phyloP scores from a whole-genome alignment of 2,113 vertebrate species.

The Hyaena hyaena region DNA sequence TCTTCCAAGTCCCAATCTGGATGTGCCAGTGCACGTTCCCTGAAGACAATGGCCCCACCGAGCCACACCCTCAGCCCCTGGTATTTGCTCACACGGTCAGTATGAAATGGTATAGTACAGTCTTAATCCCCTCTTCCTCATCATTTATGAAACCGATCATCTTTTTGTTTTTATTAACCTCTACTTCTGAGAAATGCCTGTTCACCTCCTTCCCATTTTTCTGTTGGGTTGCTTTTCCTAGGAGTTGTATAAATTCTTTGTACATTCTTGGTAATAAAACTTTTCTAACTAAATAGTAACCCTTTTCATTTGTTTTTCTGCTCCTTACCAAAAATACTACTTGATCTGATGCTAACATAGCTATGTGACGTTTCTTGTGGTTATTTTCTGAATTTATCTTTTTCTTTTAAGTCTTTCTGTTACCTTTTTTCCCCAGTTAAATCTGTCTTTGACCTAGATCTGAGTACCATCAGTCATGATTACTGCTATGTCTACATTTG shows the following conservation, averaged over 20 bases:
- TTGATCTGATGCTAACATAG: background rate
- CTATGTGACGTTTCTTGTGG: background rate
- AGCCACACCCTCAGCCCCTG: background rate
- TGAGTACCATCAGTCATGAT: background rate
- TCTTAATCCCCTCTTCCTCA: background rate
- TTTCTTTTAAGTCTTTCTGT: background rate
- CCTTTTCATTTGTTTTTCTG: background rate
- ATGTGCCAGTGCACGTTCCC: fast-evolving
- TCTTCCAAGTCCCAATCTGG: background rate
- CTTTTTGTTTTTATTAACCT: background rate
- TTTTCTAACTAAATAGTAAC: background rate
- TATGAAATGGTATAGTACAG: background rate
- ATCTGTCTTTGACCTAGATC: background rate
- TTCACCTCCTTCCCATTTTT: background rate
- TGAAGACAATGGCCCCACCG: background rate
- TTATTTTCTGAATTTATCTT: background rate
- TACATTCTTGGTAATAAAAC: background rate
- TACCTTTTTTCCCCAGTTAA: background rate
- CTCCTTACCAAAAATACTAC: background rate
- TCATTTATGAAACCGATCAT: background rate
- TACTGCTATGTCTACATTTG: background rate
- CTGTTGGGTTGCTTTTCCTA: background rate
- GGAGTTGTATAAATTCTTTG: background rate
- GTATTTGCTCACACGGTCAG: background rate
- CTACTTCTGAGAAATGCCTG: background rate